phyloP scores from a whole-genome alignment of 2,113 vertebrate genomes.

The Arothron firmamentum region DNA sequence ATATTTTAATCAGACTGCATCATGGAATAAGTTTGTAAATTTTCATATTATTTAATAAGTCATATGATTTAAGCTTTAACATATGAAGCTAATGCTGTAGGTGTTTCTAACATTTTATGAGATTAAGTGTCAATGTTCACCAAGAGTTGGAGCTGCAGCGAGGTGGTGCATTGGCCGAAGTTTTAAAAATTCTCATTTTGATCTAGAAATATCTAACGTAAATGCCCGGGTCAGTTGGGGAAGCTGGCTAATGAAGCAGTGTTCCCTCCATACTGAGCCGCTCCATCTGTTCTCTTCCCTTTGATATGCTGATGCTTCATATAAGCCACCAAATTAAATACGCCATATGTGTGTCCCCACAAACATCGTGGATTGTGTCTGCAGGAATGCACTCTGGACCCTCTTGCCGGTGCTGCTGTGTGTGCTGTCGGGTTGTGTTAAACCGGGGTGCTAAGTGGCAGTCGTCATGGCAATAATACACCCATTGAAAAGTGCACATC shows the following conservation, averaged over 20 bases:
- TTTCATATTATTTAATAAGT: too few species aligned
- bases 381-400: conserved; percentile 8
- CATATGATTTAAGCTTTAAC: too few species aligned
- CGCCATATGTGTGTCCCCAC: neutral
- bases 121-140: neutral
- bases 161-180: neutral
- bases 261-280: neutral
- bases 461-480: conserved; percentile 17
- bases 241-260: neutral
- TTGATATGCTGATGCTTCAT: conserved; percentile 13
- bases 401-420: neutral
- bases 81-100: too few species aligned
- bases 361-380: neutral
- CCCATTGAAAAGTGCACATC: neutral
- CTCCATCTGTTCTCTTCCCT: conserved; percentile 11
- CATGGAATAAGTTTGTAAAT: too few species aligned
- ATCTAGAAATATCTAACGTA: neutral
- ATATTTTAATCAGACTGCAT: too few species aligned
- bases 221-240: neutral
- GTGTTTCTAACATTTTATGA: neutral
- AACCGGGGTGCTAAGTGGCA: neutral
- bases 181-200: neutral
- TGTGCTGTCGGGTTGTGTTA: conserved; percentile 13
- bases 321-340: conserved; percentile 1
- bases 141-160: neutral